Evolutionary conservation across 2,888 invertebrate genomes (phyloP).

Genomic region (Chloroclysta siterata): DNA sequence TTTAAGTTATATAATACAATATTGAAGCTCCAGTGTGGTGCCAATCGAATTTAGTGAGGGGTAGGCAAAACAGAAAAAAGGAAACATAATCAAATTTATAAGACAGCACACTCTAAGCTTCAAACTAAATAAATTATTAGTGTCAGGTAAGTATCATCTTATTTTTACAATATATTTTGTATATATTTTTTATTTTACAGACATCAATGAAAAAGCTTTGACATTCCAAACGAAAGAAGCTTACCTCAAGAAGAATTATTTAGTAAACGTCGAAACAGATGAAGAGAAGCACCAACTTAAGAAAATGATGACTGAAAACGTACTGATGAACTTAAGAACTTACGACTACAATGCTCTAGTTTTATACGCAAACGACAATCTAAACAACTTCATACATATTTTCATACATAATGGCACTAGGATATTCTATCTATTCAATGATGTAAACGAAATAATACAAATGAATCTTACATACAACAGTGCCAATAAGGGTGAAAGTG

Average conservation of each 20-base stretch:
- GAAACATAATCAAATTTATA: too few relatives aligned
- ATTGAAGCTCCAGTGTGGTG: too few relatives aligned
- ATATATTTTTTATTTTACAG: constrained; percentile 82
- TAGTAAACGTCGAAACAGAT: constrained; percentile 87
- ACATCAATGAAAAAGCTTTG: constrained; percentile 94
- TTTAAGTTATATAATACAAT: too few relatives aligned
- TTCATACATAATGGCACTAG: constrained; percentile 92
- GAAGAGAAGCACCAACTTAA: constrained; percentile 87
- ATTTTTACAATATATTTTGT: background rate
- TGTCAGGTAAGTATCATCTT: background rate
- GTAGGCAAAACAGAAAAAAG: too few relatives aligned
- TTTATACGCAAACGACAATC: constrained; percentile 95
- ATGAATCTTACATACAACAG: constrained; percentile 90
- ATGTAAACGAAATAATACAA: constrained; percentile 91
- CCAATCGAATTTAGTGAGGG: too few relatives aligned
- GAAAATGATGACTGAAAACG: constrained; percentile 91
- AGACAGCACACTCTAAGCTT: too few relatives aligned
- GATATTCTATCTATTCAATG: constrained; percentile 94
- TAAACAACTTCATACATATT: constrained; percentile 96
- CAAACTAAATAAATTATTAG: background rate
- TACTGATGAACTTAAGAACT: constrained; percentile 95
- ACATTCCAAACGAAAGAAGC: constrained; percentile 94
- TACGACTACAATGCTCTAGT: constrained; percentile 93
- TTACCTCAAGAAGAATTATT: constrained; percentile 92
- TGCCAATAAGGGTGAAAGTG: constrained; percentile 92